Conservation (phyloP, 2,797 vertebrate species). For the Pseudochirops corinnae region DNA sequence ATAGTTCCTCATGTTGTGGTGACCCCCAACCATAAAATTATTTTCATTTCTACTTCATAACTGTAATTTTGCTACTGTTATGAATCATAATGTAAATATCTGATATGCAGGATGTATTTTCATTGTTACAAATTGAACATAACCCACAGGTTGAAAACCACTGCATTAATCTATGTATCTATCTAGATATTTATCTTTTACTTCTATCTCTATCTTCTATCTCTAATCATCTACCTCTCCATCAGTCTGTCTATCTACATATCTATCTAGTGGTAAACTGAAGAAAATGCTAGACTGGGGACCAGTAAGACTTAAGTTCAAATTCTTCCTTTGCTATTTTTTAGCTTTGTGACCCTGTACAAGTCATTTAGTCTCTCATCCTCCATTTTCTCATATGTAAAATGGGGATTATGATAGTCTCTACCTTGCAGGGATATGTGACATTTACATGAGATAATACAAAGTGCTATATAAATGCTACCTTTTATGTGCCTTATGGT, state of each 20-base stretch:
- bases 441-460: neutral
- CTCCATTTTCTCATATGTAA: neutral
- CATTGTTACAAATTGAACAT: too few relatives aligned
- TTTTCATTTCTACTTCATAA: too few relatives aligned
- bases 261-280: neutral
- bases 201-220: too few relatives aligned
- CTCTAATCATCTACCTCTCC: neutral
- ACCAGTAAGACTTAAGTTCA: neutral
- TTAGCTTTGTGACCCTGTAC: neutral
- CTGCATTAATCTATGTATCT: neutral
- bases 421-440: neutral
- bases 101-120: too few relatives aligned
- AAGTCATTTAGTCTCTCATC: neutral
- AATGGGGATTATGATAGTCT: neutral
- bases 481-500: neutral
- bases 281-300: neutral
- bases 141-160: too few relatives aligned
- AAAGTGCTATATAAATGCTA: neutral
- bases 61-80: too few relatives aligned
- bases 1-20: too few relatives aligned
- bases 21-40: too few relatives aligned
- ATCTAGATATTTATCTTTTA: neutral
- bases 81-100: too few relatives aligned
- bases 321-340: neutral
- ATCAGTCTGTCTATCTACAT: neutral